Percentiles rank a stretch among this genome's conserved stretches.
Evolutionary conservation across 2,797 vertebrate species (phyloP).

Genomic region (Parambassis ranga): DNA sequence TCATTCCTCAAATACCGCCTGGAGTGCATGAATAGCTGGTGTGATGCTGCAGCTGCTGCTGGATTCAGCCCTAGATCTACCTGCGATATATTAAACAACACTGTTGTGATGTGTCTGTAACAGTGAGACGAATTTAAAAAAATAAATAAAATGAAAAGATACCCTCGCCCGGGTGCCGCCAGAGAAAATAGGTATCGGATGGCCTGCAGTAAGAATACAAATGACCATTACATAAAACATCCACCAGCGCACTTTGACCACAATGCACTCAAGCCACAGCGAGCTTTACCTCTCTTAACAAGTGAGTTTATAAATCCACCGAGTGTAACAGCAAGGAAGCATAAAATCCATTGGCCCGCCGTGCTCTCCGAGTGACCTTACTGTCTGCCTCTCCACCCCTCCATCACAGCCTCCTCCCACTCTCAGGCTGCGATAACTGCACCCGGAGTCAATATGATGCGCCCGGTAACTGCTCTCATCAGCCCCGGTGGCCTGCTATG

Average conservation of each 20-base stretch:
- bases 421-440: slow-evolving; percentile 36
- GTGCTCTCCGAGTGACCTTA: slow-evolving; percentile 58
- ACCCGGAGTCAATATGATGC: slow-evolving; percentile 25
- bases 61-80: slow-evolving; percentile 15
- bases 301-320: slow-evolving; percentile 57
- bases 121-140: background rate
- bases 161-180: background rate
- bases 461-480: slow-evolving; percentile 44
- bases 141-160: background rate
- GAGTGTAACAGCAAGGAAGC: slow-evolving; percentile 51
- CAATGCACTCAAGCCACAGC: slow-evolving; percentile 31
- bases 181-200: slow-evolving; percentile 12
- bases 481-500: background rate
- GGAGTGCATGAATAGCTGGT: slow-evolving; percentile 24
- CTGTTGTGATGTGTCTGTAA: background rate
- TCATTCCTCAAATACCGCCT: slow-evolving; percentile 41
- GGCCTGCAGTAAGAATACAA: slow-evolving; percentile 34
- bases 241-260: slow-evolving; percentile 46
- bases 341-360: slow-evolving; percentile 48
- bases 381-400: slow-evolving; percentile 38
- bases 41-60: slow-evolving; percentile 6
- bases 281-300: slow-evolving; percentile 43
- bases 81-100: background rate
- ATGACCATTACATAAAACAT: slow-evolving; percentile 41
- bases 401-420: slow-evolving; percentile 19